Percentiles rank a stretch among this genome's conserved stretches.
These are phyloP conservation scores for Torymus auratus DNA, from an alignment of 2,888 invertebrate genomes.

Conservation along the genomic window DNA sequence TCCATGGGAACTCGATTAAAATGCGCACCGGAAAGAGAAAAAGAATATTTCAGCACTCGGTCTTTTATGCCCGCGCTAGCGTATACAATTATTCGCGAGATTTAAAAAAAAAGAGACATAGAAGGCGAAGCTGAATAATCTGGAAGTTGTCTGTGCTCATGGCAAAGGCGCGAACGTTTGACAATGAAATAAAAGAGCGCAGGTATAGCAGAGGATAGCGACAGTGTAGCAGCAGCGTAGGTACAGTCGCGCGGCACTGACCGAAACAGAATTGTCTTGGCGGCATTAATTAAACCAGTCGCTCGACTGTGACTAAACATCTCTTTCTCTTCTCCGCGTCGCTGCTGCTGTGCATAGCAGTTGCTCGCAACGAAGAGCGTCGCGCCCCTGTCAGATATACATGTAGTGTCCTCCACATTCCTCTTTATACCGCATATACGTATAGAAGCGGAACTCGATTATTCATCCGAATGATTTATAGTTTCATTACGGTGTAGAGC, in stretches of 20 bases:
- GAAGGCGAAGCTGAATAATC: conserved; percentile 21
- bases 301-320: conserved; percentile 46
- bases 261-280: conserved; percentile 36
- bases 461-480: conserved; percentile 52
- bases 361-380: too few relatives aligned
- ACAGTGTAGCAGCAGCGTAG: neutral
- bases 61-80: too few relatives aligned
- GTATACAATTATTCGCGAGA: conserved; percentile 5
- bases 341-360: too few relatives aligned
- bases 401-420: neutral
- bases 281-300: conserved; percentile 58
- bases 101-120: neutral
- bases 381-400: too few relatives aligned
- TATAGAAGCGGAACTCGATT: conserved; percentile 11
- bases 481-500: conserved; percentile 45
- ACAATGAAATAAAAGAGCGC: conserved; percentile 29
- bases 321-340: neutral
- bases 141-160: neutral
- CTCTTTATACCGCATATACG: neutral
- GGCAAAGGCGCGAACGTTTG: conserved; percentile 1
- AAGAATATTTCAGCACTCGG: too few relatives aligned
- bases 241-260: neutral
- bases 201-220: too few relatives aligned
- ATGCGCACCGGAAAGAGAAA: neutral
- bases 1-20: neutral